Evolutionary conservation across 2,888 invertebrate species (phyloP).

Genomic region (Megamerina dolium): DNA sequence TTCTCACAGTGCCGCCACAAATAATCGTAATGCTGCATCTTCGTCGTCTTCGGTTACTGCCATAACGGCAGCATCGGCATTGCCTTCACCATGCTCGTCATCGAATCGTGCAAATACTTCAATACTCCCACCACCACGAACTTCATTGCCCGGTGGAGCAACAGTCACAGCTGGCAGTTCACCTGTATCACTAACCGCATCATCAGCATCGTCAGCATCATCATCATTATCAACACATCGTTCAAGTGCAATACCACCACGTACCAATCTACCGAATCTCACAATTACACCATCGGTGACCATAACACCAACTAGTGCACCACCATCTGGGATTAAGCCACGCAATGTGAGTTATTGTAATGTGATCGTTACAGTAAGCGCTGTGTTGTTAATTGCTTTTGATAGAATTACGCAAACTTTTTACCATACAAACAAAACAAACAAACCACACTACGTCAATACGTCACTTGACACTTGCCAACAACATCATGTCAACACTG

Average conservation of each 20-base stretch:
- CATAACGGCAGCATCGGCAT: slow-evolving; percentile 22
- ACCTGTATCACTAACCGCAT: too few relatives aligned
- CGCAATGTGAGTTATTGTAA: slow-evolving; percentile 52
- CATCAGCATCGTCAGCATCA: slow-evolving; percentile 32
- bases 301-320: slow-evolving; percentile 69
- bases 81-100: slow-evolving; percentile 32
- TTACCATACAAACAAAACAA: too few relatives aligned
- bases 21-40: slow-evolving; percentile 31
- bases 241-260: slow-evolving; percentile 40
- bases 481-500: slow-evolving; percentile 19
- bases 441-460: too few relatives aligned
- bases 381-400: not conserved
- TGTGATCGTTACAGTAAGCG: slow-evolving; percentile 48
- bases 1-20: too few relatives aligned
- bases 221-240: slow-evolving; percentile 33
- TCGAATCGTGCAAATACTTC: slow-evolving; percentile 31
- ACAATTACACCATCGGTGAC: slow-evolving; percentile 66
- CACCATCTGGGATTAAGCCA: slow-evolving; percentile 52
- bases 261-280: slow-evolving; percentile 50
- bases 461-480: slow-evolving; percentile 36
- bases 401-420: not conserved
- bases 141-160: slow-evolving; percentile 57
- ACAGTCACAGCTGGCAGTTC: slow-evolving; percentile 56
- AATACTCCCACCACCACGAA: slow-evolving; percentile 45
- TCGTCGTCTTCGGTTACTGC: slow-evolving; percentile 23